phyloP scores from a whole-genome alignment of 2,113 vertebrate genomes.

The Tragulus kanchil region DNA sequence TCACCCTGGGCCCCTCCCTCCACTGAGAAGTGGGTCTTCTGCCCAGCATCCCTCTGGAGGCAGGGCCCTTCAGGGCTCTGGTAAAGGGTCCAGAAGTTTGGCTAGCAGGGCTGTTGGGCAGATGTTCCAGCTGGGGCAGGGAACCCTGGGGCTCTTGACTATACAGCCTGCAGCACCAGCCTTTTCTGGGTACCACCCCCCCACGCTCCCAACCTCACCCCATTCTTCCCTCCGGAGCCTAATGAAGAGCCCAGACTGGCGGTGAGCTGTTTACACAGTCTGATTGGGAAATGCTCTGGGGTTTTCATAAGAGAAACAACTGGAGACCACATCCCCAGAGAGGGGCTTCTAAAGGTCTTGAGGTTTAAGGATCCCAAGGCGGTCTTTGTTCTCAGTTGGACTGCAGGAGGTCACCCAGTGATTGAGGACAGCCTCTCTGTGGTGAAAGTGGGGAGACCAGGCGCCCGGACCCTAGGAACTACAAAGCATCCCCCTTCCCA shows the following conservation, averaged over 20 bases:
- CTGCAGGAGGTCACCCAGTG: background rate
- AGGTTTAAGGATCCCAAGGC: conserved; percentile 6
- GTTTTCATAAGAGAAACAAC: conserved; percentile 71
- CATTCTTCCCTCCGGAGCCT: conserved; percentile 52
- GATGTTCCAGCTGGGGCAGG: background rate
- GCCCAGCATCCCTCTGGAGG: background rate
- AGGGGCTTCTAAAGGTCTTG: conserved; percentile 7
- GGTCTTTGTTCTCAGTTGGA: conserved; percentile 17
- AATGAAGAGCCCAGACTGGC: conserved; percentile 57
- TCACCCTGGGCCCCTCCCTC: background rate
- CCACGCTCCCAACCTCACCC: conserved; percentile 18
- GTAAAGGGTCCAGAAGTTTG: background rate
- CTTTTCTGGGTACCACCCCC: background rate
- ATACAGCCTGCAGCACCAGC: background rate
- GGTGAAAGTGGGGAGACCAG: background rate
- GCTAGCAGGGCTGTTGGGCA: background rate
- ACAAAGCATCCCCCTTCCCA: background rate
- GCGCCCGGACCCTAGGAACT: background rate
- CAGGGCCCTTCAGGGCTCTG: background rate
- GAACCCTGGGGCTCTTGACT: background rate
- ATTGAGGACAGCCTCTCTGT: background rate
- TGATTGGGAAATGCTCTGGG: conserved; percentile 70
- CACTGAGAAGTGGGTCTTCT: background rate
- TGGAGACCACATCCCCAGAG: conserved; percentile 50
- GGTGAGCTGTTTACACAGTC: conserved; percentile 70